Base-by-base conservation (phyloP, 2,113 vertebrate genomes). In the Dasyurus viverrinus region DNA sequence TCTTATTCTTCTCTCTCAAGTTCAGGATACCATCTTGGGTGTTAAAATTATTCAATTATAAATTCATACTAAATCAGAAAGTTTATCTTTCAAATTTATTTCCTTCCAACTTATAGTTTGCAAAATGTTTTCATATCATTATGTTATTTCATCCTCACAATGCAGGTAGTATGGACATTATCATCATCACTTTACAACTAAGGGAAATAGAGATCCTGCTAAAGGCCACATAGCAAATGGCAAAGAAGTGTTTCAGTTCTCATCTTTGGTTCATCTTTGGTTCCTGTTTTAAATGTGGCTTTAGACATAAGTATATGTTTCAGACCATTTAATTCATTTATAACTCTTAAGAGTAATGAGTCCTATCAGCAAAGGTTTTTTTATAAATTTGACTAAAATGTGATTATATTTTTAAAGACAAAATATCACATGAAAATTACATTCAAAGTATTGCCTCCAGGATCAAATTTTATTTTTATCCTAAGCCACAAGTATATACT, bases 381-480 rank as follows among this genome's bases (percentile, higher is more conserved):
- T 19, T 92, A 90, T 93, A 50, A 46, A 76, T 30, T 19, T 50
- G 27, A 30, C 2, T 96, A 90, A 94, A 25, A 90, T 89, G 11
- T 24, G 12, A 16, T 46, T 2, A 22, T 10, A 60, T 93, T 89
- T 95, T 97, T 89, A 36, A 68, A n/a, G 36, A 95, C 50, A 93
- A 53, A 93, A 90, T n/a, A n/a, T 91, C 6, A 52, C 16, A 16
- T 96, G 30, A 94, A 55, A 89, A 50, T 97, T 89, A 91, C 93
- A 55, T 53, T 48, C 90, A 26, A 47, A 48, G 36, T n/a, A 76
- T 76, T 76, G 36, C 30, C 60, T 68, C 27, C 47, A 54, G 14
- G 16, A 30, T 89, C 90, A 92, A 25, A 30, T 0, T 90, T 90
- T 93, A 48, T 91, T 94, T 42, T 90, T 94, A 48, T 19, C 36